A percentile compares a stretch with the other conserved stretches of the same genome.
These are phyloP conservation scores for Brenthis daphne DNA, from an alignment of 2,888 invertebrate genomes.

Conservation along the genomic window DNA sequence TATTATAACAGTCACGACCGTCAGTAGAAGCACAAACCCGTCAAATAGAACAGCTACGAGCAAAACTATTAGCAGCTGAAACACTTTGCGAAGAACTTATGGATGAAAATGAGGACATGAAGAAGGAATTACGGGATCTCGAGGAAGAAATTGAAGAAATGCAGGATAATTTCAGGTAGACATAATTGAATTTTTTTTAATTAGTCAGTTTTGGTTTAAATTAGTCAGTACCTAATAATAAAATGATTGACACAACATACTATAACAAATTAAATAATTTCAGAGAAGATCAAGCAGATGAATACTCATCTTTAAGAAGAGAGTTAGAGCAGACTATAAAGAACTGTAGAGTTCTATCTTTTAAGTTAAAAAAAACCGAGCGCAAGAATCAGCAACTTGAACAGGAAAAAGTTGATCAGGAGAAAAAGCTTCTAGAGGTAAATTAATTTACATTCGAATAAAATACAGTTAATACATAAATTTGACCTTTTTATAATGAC, in stretches of 20 bases:
- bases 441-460: slow-evolving; percentile 34
- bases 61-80: slow-evolving; percentile 94
- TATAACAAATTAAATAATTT: slow-evolving; percentile 39
- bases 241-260: neutral
- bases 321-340: slow-evolving; percentile 98
- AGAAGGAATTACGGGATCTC: slow-evolving; percentile 94
- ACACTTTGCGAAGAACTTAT: slow-evolving; percentile 95
- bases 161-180: slow-evolving; percentile 94
- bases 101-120: slow-evolving; percentile 98
- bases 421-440: slow-evolving; percentile 84
- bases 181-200: neutral
- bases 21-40: slow-evolving; percentile 82
- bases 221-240: neutral
- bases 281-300: slow-evolving; percentile 98
- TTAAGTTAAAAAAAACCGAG: slow-evolving; percentile 98
- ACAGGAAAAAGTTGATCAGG: slow-evolving; percentile 89
- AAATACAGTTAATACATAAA: neutral
- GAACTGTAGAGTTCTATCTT: slow-evolving; percentile 98
- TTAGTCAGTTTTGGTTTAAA: no score
- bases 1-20: slow-evolving; percentile 68
- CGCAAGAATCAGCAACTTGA: slow-evolving; percentile 93
- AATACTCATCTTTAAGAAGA: slow-evolving; percentile 95
- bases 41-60: slow-evolving; percentile 87
- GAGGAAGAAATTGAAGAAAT: slow-evolving; percentile 99
- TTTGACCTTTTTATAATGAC: neutral